Evolutionary conservation across 2,888 invertebrate species (phyloP), one percentile per base, ranked within the genome.

Genomic region (Drosophila sordidapex): DNA sequence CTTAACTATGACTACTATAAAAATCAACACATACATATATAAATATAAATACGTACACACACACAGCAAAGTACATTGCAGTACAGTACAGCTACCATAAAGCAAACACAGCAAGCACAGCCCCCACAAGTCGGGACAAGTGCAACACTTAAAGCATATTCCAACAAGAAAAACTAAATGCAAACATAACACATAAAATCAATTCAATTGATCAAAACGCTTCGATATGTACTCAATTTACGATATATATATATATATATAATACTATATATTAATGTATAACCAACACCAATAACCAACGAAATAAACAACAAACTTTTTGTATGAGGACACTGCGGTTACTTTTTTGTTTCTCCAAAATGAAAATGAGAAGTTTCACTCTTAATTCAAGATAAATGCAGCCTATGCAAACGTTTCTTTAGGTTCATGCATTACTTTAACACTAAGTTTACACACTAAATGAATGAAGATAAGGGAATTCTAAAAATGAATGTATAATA

Each of bases 181-280:
- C 74, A 38, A 65, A 46, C 15, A 46, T 46, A 29, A 65, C 70
- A 57, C 31, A 43, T 53, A 40, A 79, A 27, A 75, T 89, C 83
- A 89, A 85, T 89, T 67, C 69, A 83, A 87, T 89, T 87, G 85
- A 87, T 83, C 75, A 40, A 79, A 85, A 80, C 76, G 87, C 89
- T 85, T 89, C 80, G 76, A 87, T 89, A 87, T 83, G 70, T 83
- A 87, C 74, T 88, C 88, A 76, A 88, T 83, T 86, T 81, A 86
- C 54, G 71, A 82, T 82, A 83, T 76, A 52, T 46, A 27, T 25
- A 82, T 82, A 83, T 76, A 52, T 46, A 25, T 52, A 66, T 52
- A 66, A 71, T 65, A 66, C 52, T 69, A 72, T 77, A 73, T 74
- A 78, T 71, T 70, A 70, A 70, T 80, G 79, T 79, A 76, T 76